Evolutionary conservation across 2,888 invertebrate species (phyloP).

Genomic region (Horisme vitalbata): DNA sequence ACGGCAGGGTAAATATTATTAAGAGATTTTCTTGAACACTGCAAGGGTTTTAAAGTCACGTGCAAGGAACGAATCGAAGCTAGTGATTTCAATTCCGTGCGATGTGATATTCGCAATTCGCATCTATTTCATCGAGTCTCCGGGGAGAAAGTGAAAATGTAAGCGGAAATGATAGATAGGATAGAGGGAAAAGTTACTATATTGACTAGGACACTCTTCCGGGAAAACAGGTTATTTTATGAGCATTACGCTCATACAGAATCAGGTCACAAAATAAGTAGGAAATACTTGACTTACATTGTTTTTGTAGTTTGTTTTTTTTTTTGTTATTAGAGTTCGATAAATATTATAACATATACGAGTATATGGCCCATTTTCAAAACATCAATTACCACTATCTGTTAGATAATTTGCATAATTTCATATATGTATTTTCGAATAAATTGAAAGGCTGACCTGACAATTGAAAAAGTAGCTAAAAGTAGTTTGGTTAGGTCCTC

Average conservation of each 20-base stretch:
- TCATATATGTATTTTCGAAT: no score
- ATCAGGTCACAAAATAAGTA: no score
- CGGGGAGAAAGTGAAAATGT: slow-evolving; percentile 45
- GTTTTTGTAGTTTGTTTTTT: no score
- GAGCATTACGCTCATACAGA: not conserved
- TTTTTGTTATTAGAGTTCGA: no score
- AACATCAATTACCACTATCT: no score
- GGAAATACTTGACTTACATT: no score
- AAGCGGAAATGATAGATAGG: slow-evolving; percentile 39
- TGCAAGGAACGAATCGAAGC: slow-evolving; percentile 40
- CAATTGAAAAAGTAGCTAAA: no score
- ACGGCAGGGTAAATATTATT: slow-evolving; percentile 69
- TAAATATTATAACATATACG: no score
- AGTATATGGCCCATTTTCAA: no score
- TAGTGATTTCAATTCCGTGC: slow-evolving; percentile 71
- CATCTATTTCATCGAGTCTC: slow-evolving; percentile 49
- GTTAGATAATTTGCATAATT: no score
- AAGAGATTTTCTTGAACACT: slow-evolving; percentile 61
- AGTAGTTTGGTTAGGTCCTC: no score
- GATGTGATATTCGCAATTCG: slow-evolving; percentile 53
- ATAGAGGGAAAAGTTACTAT: slow-evolving; percentile 14
- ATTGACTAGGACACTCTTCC: slow-evolving; percentile 6
- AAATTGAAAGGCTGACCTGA: no score
- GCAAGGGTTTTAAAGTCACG: slow-evolving; percentile 71
- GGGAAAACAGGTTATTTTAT: slow-evolving; percentile 3